These are phyloP conservation scores for Thamnophis elegans DNA, from an alignment of 2,797 vertebrate genomes.

Conservation along the genomic window DNA sequence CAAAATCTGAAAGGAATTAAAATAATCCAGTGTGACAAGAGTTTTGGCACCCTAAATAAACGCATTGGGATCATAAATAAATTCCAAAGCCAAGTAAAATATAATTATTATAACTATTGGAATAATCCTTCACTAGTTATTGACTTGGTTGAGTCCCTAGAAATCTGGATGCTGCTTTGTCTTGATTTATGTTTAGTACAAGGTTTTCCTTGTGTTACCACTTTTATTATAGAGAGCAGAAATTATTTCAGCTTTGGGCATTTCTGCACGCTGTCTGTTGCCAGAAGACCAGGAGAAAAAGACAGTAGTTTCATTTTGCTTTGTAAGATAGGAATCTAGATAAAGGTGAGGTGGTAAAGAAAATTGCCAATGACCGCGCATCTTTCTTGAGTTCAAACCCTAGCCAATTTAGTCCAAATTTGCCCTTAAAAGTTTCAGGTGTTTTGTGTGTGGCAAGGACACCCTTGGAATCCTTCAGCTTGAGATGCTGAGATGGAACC, in stretches of 20 bases:
- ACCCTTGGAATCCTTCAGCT: background rate
- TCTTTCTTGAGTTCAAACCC: background rate
- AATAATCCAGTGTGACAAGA: slow-evolving; percentile 65
- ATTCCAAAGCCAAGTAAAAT: slow-evolving; percentile 62
- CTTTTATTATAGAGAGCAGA: slow-evolving; percentile 33
- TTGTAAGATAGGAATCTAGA: background rate
- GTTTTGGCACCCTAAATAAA: slow-evolving; percentile 65
- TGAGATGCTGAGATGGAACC: background rate
- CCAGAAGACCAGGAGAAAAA: slow-evolving; percentile 17
- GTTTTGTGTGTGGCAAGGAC: background rate
- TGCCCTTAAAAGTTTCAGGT: background rate
- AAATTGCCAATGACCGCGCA: background rate
- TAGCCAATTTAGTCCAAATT: background rate
- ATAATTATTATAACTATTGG: slow-evolving; percentile 54
- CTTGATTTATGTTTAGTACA: slow-evolving; percentile 47
- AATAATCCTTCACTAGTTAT: slow-evolving; percentile 4
- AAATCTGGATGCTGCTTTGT: slow-evolving; percentile 46
- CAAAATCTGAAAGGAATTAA: slow-evolving; percentile 63
- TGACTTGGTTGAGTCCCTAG: slow-evolving; percentile 36
- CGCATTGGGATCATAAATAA: slow-evolving; percentile 50
- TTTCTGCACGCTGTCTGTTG: slow-evolving; percentile 5
- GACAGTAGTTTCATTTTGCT: background rate
- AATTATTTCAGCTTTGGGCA: background rate
- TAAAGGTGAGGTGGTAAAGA: background rate
- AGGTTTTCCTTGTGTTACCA: slow-evolving; percentile 17